phyloP scores from a whole-genome alignment of 2,888 invertebrate species.

The Volucella bombylans region DNA sequence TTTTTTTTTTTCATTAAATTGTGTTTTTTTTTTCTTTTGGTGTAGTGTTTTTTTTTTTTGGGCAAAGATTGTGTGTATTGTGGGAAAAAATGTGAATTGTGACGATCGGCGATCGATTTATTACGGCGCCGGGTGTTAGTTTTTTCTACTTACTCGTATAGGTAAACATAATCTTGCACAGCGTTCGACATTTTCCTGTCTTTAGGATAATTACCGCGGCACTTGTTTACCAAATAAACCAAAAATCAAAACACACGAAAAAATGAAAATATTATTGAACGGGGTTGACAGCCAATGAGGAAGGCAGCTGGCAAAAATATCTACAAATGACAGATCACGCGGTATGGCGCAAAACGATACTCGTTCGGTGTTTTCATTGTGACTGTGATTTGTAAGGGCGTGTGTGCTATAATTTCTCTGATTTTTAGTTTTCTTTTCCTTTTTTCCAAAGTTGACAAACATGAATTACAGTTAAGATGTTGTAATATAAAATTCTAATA shows the following conservation, averaged over 20 bases:
- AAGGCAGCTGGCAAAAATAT: conserved; percentile 73
- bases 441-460: too few relatives aligned
- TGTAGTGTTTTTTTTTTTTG: conserved; percentile 7
- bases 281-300: conserved; percentile 73
- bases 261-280: conserved; percentile 74
- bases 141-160: conserved; percentile 74
- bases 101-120: conserved; percentile 69
- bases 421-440: too few relatives aligned
- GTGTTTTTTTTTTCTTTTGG: conserved; percentile 18
- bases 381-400: conserved; percentile 36
- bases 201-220: conserved; percentile 70
- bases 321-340: conserved; percentile 71
- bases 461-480: too few relatives aligned
- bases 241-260: conserved; percentile 74
- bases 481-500: too few relatives aligned
- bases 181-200: conserved; percentile 74
- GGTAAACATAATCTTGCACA: conserved; percentile 75
- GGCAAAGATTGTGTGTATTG: conserved; percentile 59
- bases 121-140: conserved; percentile 22
- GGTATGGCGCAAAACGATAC: conserved; percentile 61
- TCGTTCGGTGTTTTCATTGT: conserved; percentile 4
- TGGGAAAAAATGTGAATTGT: conserved; percentile 45
- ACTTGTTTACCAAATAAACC: conserved; percentile 73
- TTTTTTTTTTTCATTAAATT: conserved; percentile 11
- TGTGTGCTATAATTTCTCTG: conserved; percentile 12